phyloP scores from a whole-genome alignment of 2,888 invertebrate genomes.

The Ariolimax columbianus region DNA sequence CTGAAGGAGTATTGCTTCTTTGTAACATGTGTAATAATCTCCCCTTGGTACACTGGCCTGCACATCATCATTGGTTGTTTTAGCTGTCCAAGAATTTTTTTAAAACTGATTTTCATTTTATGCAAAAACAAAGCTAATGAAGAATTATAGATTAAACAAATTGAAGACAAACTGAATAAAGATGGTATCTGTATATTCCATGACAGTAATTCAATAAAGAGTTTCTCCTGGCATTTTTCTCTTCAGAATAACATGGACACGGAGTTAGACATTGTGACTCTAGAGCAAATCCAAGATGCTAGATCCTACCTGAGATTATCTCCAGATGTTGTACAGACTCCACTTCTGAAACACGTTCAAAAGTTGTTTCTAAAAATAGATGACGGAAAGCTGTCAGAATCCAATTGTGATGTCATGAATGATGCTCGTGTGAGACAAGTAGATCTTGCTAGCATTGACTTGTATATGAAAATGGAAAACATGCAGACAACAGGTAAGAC shows the following conservation, averaged over 20 bases:
- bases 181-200: too few relatives aligned
- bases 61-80: too few relatives aligned
- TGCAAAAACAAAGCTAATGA: too few relatives aligned
- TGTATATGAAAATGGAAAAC: constrained; percentile 71
- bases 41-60: too few relatives aligned
- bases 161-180: too few relatives aligned
- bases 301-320: constrained; percentile 56
- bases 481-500: constrained; percentile 69
- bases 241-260: constrained; percentile 38
- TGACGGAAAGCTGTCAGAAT: background rate
- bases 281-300: constrained; percentile 60
- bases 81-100: too few relatives aligned
- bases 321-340: constrained; percentile 63
- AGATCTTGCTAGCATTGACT: constrained; percentile 55
- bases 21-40: too few relatives aligned
- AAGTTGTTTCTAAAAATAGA: constrained; percentile 60
- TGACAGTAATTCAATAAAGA: too few relatives aligned
- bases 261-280: constrained; percentile 54
- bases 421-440: background rate
- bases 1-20: too few relatives aligned
- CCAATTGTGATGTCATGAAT: background rate
- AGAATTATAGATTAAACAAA: too few relatives aligned
- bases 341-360: constrained; percentile 62
- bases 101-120: too few relatives aligned
- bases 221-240: background rate